Conservation (phyloP, 2,113 vertebrate genomes). For the Phycodurus eques region DNA sequence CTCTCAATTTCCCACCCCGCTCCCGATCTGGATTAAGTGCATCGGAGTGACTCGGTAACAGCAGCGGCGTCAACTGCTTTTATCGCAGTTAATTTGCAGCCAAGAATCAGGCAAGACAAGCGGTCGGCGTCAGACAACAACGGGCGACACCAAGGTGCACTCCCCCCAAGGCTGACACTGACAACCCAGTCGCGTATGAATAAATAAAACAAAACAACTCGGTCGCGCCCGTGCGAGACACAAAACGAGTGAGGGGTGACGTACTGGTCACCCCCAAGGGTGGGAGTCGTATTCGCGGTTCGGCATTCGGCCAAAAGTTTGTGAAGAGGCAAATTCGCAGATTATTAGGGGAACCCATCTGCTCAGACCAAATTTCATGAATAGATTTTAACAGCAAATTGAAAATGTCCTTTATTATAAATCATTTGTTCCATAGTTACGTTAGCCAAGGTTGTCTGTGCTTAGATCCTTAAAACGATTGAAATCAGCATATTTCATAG, state of each 20-base stretch:
- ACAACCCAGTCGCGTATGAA: conserved; percentile 46
- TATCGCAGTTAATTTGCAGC: conserved; percentile 54
- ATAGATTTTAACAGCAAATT: too few species aligned
- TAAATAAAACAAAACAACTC: conserved; percentile 65
- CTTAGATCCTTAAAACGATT: too few species aligned
- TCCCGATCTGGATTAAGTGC: conserved; percentile 53
- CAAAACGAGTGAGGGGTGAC: conserved; percentile 24
- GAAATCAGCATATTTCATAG: too few species aligned
- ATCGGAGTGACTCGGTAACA: conserved; percentile 51
- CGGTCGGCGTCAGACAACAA: conserved; percentile 40
- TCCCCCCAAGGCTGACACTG: conserved; percentile 35
- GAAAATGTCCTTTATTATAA: too few species aligned
- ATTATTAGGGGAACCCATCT: too few species aligned
- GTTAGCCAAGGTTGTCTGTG: too few species aligned
- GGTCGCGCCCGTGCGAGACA: conserved; percentile 47
- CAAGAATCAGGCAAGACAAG: conserved; percentile 59
- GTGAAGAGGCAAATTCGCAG: neutral
- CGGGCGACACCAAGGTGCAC: conserved; percentile 31
- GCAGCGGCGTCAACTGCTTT: conserved; percentile 53
- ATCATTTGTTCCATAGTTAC: too few species aligned
- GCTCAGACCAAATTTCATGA: too few species aligned
- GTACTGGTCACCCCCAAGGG: neutral
- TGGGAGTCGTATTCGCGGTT: neutral
- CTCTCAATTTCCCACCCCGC: conserved; percentile 20
- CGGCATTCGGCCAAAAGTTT: neutral